These are phyloP conservation scores for Megalopta genalis DNA, from an alignment of 1,140 invertebrate genomes.

Conservation along the genomic window DNA sequence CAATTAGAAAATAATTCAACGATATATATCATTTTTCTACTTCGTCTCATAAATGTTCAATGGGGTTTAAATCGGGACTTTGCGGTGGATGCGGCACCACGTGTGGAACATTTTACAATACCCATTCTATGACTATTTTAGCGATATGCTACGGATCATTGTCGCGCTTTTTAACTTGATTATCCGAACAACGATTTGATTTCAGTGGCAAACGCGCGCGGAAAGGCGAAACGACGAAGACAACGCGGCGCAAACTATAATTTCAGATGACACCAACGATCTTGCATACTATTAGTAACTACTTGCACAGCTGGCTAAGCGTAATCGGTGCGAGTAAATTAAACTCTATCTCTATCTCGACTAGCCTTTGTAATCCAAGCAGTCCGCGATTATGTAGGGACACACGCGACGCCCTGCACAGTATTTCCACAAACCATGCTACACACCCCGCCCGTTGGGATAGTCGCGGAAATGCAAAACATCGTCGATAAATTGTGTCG, in stretches of 20 bases:
- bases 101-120: too few relatives aligned
- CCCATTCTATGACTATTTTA: too few relatives aligned
- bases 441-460: constrained; percentile 20
- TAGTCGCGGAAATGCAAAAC: constrained; percentile 43
- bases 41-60: too few relatives aligned
- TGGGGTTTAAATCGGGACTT: too few relatives aligned
- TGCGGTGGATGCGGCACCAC: too few relatives aligned
- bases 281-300: constrained; percentile 26
- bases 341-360: constrained; percentile 57
- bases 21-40: too few relatives aligned
- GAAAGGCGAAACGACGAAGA: not conserved
- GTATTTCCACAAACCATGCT: constrained; percentile 7
- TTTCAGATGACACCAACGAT: constrained; percentile 13
- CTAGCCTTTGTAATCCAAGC: constrained; percentile 56
- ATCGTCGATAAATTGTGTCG: constrained; percentile 17
- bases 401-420: constrained; percentile 56
- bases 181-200: not conserved
- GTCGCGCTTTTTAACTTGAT: too few relatives aligned
- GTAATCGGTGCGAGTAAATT: constrained; percentile 57
- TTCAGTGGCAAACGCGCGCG: too few relatives aligned
- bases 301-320: constrained; percentile 40
- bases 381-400: constrained; percentile 55
- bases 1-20: too few relatives aligned
- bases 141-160: too few relatives aligned
- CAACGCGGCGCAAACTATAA: not conserved